Evolutionary conservation across 2,113 vertebrate genomes (phyloP), one percentile per base, ranked within the genome.

Genomic region (Gobius niger): DNA sequence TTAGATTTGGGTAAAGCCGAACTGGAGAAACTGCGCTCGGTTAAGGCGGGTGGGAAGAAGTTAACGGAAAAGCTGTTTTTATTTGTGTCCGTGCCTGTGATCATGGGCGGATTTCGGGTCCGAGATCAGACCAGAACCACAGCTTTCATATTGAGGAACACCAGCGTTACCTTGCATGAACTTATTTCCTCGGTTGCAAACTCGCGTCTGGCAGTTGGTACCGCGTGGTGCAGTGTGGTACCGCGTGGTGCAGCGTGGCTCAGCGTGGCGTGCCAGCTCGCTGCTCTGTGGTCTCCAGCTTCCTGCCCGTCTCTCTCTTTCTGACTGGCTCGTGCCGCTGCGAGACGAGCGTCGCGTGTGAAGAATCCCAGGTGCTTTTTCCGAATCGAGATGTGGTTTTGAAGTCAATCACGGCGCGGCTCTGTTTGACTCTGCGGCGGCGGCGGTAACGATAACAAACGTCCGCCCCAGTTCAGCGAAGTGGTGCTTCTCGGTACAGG

Each of bases 201-300:
- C 2, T 34, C 24, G 10, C 13, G 53, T 70, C 44, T 68, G 54
- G 9, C 9, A 60, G 19, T 14, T 51, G 66, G 75, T 67, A n/a
- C n/a, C n/a, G n/a, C 16, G 34, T 44, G 57, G 65, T 47, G 64
- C 3, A 24, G 24, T 24, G 34, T 78, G 77, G 66, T n/a, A n/a
- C 82, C 15, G 13, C 16, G 34, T 44, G 57, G 65, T 47, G 64
- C 3, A 24, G 24, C 3, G 34, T 78, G 77, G 66, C 51, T 19
- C 72, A 40, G 67, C 49, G 24, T 82, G 2, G 77, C 82, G 70
- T 89, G 87, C 82, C 56, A 44, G 52, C 87, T 76, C 82, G 86
- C 88, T 69, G 14, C 49, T 72, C 50, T 91, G 90, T 90, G 91
- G 92, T 90, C 12, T 18, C 65, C 9, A 0, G 72, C 83, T 90